phyloP scores from a whole-genome alignment of 2,888 invertebrate species.

The Callosobruchus maculatus region DNA sequence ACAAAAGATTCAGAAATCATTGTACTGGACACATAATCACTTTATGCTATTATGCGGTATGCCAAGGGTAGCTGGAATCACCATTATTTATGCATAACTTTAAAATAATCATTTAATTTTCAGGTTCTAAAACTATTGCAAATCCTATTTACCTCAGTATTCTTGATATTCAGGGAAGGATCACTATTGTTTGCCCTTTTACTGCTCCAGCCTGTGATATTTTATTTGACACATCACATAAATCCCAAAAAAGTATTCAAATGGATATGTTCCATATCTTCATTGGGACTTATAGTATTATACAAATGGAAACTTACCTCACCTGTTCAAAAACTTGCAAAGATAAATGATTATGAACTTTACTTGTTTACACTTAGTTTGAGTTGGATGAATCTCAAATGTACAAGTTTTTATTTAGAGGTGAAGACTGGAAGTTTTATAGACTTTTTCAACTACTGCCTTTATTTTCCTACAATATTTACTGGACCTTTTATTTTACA shows the following conservation, averaged over 20 bases:
- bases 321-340: slow-evolving; percentile 19
- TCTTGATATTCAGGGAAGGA: slow-evolving; percentile 29
- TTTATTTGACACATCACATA: slow-evolving; percentile 42
- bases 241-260: slow-evolving; percentile 50
- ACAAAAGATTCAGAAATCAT: too few relatives aligned
- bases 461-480: slow-evolving; percentile 81
- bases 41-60: too few relatives aligned
- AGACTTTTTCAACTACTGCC: slow-evolving; percentile 67
- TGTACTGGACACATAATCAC: too few relatives aligned
- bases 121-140: slow-evolving; percentile 55
- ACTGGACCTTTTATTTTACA: slow-evolving; percentile 82
- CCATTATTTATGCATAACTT: too few relatives aligned
- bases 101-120: slow-evolving; percentile 24
- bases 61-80: too few relatives aligned
- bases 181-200: slow-evolving; percentile 26
- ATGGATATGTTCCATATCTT: slow-evolving; percentile 56
- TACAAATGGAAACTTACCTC: slow-evolving; percentile 25
- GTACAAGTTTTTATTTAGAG: slow-evolving; percentile 73
- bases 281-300: slow-evolving; percentile 41
- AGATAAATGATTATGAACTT: slow-evolving; percentile 45
- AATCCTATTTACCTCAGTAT: slow-evolving; percentile 52
- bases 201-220: slow-evolving; percentile 54
- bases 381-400: slow-evolving; percentile 72
- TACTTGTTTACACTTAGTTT: slow-evolving; percentile 55
- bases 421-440: slow-evolving; percentile 38